A percentile compares a stretch with the other conserved stretches of the same genome.
These are phyloP conservation scores for Xenotilapia leptura DNA, from an alignment of 2,113 vertebrate species.

Conservation along the genomic window DNA sequence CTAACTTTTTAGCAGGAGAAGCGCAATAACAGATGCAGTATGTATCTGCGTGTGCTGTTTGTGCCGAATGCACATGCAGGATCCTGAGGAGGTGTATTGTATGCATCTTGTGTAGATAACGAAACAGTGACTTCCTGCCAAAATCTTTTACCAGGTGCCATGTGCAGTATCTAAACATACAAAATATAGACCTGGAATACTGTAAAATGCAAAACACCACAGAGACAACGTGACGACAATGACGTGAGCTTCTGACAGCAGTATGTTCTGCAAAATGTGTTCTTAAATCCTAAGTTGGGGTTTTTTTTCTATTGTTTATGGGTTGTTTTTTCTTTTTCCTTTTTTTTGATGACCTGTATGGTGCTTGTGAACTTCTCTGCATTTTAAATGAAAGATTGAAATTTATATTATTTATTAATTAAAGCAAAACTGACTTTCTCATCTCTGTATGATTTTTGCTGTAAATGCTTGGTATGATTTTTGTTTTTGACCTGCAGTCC, in stretches of 20 bases:
- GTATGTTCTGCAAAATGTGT: slow-evolving; percentile 30
- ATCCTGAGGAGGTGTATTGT: not conserved
- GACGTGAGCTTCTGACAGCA: slow-evolving; percentile 17
- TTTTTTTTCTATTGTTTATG: not conserved
- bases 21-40: slow-evolving; percentile 47
- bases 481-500: slow-evolving; percentile 15
- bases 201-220: slow-evolving; percentile 34
- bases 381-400: slow-evolving; percentile 30
- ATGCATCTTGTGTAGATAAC: slow-evolving; percentile 35
- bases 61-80: slow-evolving; percentile 14
- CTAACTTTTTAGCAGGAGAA: slow-evolving; percentile 43
- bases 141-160: slow-evolving; percentile 38
- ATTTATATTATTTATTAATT: slow-evolving; percentile 36
- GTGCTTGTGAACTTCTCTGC: slow-evolving; percentile 49
- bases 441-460: slow-evolving; percentile 47
- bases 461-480: slow-evolving; percentile 51
- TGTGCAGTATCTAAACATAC: not conserved
- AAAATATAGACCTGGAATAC: slow-evolving; percentile 34
- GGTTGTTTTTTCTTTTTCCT: not conserved
- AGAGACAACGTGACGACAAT: slow-evolving; percentile 7
- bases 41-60: not conserved
- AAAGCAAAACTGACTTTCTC: slow-evolving; percentile 7
- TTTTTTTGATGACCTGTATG: slow-evolving; percentile 13
- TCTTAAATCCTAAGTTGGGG: not conserved
- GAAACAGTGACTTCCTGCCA: slow-evolving; percentile 46